These are phyloP conservation scores for Sinocyclocheilus maitianheensis DNA, from an alignment of 2,113 vertebrate species.

Conservation along the genomic window DNA sequence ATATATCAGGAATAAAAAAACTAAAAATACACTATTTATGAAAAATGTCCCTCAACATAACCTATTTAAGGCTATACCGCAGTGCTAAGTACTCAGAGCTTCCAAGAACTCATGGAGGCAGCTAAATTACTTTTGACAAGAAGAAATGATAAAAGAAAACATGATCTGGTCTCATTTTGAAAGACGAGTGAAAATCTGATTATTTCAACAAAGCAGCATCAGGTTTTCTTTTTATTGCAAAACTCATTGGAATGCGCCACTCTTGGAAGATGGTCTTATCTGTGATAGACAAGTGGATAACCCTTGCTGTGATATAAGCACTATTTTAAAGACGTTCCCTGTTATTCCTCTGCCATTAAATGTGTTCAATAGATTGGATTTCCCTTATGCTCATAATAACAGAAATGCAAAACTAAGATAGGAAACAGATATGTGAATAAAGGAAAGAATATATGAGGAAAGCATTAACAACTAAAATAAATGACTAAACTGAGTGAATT, in stretches of 20 bases:
- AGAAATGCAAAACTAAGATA: not conserved
- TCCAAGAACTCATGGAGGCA: not conserved
- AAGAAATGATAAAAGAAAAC: constrained; percentile 16
- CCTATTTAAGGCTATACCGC: not conserved
- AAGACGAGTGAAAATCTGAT: constrained; percentile 15
- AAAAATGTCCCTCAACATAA: not conserved
- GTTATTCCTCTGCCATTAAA: constrained; percentile 28
- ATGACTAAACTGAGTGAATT: constrained; percentile 4
- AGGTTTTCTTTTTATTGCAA: constrained; percentile 30
- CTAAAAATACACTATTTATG: not conserved
- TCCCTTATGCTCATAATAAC: constrained; percentile 20
- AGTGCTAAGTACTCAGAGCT: not conserved
- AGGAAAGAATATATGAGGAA: constrained; percentile 1
- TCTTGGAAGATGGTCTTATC: constrained; percentile 23
- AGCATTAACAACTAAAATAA: not conserved
- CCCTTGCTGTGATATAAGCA: not conserved
- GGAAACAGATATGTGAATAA: not conserved
- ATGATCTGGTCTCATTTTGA: not conserved
- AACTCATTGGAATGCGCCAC: constrained; percentile 5
- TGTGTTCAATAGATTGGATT: constrained; percentile 9
- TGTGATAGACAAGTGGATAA: constrained; percentile 20
- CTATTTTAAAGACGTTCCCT: constrained; percentile 31
- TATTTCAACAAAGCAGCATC: constrained; percentile 38
- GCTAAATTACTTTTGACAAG: constrained; percentile 19
- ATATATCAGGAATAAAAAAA: not conserved